These are phyloP conservation scores for Phthorimaea operculella DNA, from an alignment of 1,140 invertebrate species.

Conservation along the genomic window DNA sequence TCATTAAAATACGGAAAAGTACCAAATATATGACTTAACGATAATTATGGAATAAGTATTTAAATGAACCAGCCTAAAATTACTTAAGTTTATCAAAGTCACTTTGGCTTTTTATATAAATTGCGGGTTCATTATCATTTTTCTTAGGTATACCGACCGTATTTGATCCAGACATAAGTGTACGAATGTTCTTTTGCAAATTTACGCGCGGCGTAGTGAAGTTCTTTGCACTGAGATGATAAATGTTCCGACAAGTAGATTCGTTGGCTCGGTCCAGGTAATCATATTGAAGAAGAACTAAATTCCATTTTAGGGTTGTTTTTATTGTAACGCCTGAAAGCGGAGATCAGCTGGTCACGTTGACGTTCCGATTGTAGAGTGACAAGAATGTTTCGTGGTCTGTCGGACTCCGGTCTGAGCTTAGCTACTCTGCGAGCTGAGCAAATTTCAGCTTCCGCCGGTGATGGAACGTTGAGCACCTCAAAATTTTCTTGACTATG, in stretches of 20 bases:
- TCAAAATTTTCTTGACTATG: slow-evolving; percentile 1
- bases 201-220: neutral
- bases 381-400: slow-evolving; percentile 7
- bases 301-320: neutral
- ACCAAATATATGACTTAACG: neutral
- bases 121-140: neutral
- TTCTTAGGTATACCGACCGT: neutral
- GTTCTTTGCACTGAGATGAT: neutral
- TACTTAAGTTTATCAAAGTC: neutral
- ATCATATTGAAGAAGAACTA: neutral
- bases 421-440: slow-evolving; percentile 3
- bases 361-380: slow-evolving; percentile 3
- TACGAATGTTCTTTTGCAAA: neutral
- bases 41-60: too few relatives aligned
- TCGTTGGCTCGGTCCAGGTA: neutral
- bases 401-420: neutral
- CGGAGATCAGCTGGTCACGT: slow-evolving; percentile 3
- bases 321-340: slow-evolving; percentile 3
- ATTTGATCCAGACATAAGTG: slow-evolving; percentile 2
- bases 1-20: neutral
- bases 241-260: slow-evolving; percentile 6
- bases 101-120: neutral
- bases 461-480: neutral
- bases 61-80: neutral
- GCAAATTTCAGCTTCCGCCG: neutral